Evolutionary conservation across 1,140 invertebrate genomes (phyloP), one percentile per base, ranked within the genome.

Genomic region (Drosophila subpulchrella): DNA sequence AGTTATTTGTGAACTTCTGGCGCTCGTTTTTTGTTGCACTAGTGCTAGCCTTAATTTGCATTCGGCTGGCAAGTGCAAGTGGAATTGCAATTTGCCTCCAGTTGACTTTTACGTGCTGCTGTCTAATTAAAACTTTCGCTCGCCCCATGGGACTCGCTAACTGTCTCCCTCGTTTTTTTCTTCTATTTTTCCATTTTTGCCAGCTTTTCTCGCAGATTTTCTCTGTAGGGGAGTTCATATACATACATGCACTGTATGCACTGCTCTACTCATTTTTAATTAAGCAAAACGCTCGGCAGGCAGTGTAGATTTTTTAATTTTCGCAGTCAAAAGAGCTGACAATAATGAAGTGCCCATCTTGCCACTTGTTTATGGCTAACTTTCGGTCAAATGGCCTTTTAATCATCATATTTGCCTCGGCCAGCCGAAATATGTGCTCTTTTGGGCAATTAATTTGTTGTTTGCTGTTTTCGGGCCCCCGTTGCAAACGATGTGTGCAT

Each of bases 41-140:
- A 71, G 55, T 66, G 60, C 77, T 74, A 77, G 60, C 76, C 78
- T 83, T 83, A 58, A 79, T 88, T 86, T 88, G 78, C 78, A 73
- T 75, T 63, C 75, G 73, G 67, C 56, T 59, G 56, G 32, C 63
- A 70, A 78, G 68, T 79, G 63, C 70, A 73, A 88, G 75, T 78
- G 32, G 59, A 86, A 76, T 86, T 88, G 79, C 79, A 89, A 86
- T 86, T 76, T 86, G 83, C 75, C 76, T 79, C 57, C 66, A 72
- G 82, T 83, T 89, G 75, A 79, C 67, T 79, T 78, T 81, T 76
- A 88, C 65, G 83, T 81, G 57, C 79, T 83, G 79, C 83, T 88
- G 83, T 88, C 83, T 88, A 88, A 88, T 88, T 88, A 88, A 88
- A 88, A 88, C 75, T 88, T 86, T 88, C 63, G 48, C 63, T 67